Evolutionary conservation across 2,113 vertebrate genomes (phyloP).

Genomic region (Glaucomys volans): DNA sequence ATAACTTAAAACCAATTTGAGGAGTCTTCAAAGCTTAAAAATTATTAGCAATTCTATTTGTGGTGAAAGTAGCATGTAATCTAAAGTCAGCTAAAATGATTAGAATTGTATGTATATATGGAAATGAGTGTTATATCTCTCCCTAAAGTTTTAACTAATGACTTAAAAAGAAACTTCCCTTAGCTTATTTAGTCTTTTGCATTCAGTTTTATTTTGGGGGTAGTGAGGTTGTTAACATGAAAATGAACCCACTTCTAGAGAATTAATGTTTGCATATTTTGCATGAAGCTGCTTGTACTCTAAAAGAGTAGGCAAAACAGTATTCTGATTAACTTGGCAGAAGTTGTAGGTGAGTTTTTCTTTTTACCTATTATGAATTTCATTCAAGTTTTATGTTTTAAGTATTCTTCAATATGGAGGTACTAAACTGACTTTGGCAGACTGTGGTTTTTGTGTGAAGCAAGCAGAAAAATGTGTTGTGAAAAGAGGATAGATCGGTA

Average conservation of each 20-base stretch:
- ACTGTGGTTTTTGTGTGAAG: slow-evolving; percentile 88
- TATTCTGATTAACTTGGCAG: slow-evolving; percentile 80
- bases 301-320: slow-evolving; percentile 84
- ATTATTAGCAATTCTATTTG: slow-evolving; percentile 51
- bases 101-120: slow-evolving; percentile 81
- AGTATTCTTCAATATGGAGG: slow-evolving; percentile 77
- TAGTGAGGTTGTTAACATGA: slow-evolving; percentile 79
- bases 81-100: slow-evolving; percentile 64
- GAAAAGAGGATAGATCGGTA: slow-evolving; percentile 86
- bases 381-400: slow-evolving; percentile 67
- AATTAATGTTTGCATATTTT: slow-evolving; percentile 87
- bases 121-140: slow-evolving; percentile 71
- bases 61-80: not conserved
- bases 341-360: slow-evolving; percentile 66
- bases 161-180: slow-evolving; percentile 66
- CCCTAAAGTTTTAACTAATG: slow-evolving; percentile 69
- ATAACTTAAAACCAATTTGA: slow-evolving; percentile 58
- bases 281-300: slow-evolving; percentile 74
- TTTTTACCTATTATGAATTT: slow-evolving; percentile 62
- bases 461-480: slow-evolving; percentile 87
- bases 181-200: slow-evolving; percentile 67
- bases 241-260: slow-evolving; percentile 80
- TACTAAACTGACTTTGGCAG: slow-evolving; percentile 86
- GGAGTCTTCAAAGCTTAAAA: slow-evolving; percentile 51
- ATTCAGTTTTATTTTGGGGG: slow-evolving; percentile 59